Evolutionary conservation across 2,797 vertebrate genomes (phyloP).

Genomic region (Myotis findleyi): DNA sequence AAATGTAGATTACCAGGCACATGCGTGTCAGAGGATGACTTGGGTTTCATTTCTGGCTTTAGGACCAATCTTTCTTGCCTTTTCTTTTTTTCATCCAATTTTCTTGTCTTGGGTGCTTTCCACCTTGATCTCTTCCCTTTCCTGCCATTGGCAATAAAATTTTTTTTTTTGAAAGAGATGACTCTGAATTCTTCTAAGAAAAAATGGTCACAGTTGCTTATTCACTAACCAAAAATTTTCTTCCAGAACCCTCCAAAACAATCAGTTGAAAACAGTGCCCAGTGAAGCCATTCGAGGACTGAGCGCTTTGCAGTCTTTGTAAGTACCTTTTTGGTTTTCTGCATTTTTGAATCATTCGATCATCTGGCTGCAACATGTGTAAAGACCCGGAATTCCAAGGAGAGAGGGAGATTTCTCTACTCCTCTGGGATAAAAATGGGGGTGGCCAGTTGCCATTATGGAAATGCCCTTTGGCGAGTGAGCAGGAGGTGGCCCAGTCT

Average conservation of each 20-base stretch:
- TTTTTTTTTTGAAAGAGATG: not conserved
- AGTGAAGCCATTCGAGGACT: conserved; percentile 94
- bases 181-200: not conserved
- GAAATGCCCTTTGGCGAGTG: not conserved
- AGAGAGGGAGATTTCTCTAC: not conserved
- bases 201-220: not conserved
- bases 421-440: not conserved
- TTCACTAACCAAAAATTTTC: conserved; percentile 67
- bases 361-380: not conserved
- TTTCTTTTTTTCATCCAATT: not conserved
- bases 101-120: not conserved
- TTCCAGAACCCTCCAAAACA: conserved; percentile 97
- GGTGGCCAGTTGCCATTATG: not conserved
- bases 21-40: not conserved
- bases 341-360: not conserved
- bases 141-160: not conserved
- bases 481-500: not conserved
- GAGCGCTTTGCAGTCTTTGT: conserved; percentile 96
- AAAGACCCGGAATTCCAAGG: not conserved
- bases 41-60: conserved; percentile 14
- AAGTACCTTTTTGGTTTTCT: conserved; percentile 85
- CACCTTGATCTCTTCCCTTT: not conserved
- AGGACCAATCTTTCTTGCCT: not conserved
- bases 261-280: conserved; percentile 97
- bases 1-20: not conserved